These are phyloP conservation scores for Callocephalon fimbriatum DNA, from an alignment of 2,113 vertebrate species.

Conservation along the genomic window DNA sequence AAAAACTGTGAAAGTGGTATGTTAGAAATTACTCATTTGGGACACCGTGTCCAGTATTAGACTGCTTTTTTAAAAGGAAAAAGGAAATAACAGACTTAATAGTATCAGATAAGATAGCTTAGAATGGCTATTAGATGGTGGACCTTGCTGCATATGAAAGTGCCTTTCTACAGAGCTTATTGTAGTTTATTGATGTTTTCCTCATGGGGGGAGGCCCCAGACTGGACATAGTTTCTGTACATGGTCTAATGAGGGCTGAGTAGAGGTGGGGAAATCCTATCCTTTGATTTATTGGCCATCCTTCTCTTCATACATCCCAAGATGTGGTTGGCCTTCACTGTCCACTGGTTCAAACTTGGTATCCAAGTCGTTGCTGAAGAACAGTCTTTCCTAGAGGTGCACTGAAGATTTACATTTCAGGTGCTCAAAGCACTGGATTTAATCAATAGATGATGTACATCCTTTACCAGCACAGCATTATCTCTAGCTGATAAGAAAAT, in stretches of 20 bases:
- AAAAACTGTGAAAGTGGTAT: neutral
- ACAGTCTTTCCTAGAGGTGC: neutral
- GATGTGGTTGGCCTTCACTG: neutral
- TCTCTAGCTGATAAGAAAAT: neutral
- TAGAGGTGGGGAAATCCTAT: neutral
- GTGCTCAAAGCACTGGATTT: neutral
- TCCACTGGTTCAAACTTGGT: neutral
- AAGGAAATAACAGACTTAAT: neutral
- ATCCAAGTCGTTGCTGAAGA: neutral
- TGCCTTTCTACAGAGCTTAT: neutral
- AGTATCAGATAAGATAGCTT: neutral
- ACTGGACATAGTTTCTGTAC: neutral
- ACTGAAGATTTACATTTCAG: neutral
- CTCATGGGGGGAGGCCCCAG: fast-evolving
- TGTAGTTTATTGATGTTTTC: neutral
- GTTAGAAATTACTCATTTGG: neutral
- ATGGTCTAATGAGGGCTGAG: neutral
- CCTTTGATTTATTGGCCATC: neutral
- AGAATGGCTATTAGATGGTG: neutral
- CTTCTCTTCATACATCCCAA: neutral
- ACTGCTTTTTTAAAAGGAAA: neutral
- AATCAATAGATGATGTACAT: neutral
- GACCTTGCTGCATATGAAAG: neutral
- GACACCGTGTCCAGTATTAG: neutral
- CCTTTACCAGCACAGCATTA: neutral